Conservation (phyloP, 2,888 invertebrate species). For the Microctonus brassicae region DNA sequence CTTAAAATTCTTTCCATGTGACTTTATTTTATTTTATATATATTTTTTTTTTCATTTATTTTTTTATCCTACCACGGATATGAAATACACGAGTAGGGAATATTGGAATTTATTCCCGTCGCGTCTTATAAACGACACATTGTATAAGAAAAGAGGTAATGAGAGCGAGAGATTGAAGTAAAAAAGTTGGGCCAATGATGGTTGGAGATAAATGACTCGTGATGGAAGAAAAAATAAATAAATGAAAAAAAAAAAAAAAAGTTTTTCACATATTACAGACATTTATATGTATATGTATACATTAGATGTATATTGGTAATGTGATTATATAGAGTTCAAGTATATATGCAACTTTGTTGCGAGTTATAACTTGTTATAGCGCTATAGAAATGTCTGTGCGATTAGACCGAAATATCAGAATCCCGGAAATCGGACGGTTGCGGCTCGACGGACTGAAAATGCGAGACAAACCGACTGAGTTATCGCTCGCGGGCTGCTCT, state of each 20-base stretch:
- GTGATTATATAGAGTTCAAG: not conserved
- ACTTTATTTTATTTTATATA: not conserved
- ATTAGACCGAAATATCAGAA: slow-evolving; percentile 47
- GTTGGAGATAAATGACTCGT: slow-evolving; percentile 25
- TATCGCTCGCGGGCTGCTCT: slow-evolving; percentile 47
- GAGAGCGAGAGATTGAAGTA: not conserved
- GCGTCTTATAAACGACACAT: slow-evolving; percentile 19
- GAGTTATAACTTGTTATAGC: not conserved
- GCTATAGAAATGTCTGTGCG: slow-evolving; percentile 22
- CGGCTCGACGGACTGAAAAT: slow-evolving; percentile 38
- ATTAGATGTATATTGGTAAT: not conserved
- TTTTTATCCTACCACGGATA: slow-evolving; percentile 24
- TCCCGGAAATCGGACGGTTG: slow-evolving; percentile 42
- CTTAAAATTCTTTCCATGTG: slow-evolving; percentile 5
- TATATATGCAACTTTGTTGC: not conserved
- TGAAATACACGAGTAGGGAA: slow-evolving; percentile 1
- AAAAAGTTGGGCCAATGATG: slow-evolving; percentile 15
- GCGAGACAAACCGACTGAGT: slow-evolving; percentile 47
- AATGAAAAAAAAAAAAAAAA: not conserved
- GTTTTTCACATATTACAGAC: not conserved
- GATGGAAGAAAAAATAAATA: not conserved
- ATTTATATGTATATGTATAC: not conserved
- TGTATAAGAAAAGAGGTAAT: not conserved
- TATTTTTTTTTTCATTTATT: not conserved
- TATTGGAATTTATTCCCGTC: slow-evolving; percentile 28